Percentiles rank a stretch among this genome's conserved stretches.
phyloP scores from a whole-genome alignment of 2,888 invertebrate species.

The Lasioglossum marginatum region DNA sequence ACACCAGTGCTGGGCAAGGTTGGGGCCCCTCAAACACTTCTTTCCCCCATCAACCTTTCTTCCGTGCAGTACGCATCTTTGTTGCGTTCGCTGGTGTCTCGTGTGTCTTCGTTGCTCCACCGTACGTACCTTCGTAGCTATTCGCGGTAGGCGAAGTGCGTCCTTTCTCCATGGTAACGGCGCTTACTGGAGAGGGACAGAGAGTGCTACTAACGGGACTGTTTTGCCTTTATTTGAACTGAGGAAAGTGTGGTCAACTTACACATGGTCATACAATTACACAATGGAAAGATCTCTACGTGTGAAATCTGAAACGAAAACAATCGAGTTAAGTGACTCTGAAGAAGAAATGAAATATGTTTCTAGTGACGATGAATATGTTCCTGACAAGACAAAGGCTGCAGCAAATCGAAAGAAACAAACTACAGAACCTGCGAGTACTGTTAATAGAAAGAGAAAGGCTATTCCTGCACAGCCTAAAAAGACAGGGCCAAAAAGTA shows the following conservation, averaged over 20 bases:
- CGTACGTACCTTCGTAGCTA: background rate
- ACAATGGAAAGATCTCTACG: background rate
- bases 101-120: background rate
- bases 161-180: background rate
- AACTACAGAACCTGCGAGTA: background rate
- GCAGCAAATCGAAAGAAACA: background rate
- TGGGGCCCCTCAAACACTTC: no score
- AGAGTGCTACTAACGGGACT: background rate
- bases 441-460: slow-evolving; percentile 4
- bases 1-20: background rate
- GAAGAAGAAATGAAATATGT: slow-evolving; percentile 26
- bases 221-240: background rate
- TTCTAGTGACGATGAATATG: slow-evolving; percentile 39
- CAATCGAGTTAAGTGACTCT: slow-evolving; percentile 60
- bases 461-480: background rate
- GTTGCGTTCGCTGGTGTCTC: no score
- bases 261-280: background rate
- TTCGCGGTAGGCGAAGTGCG: background rate
- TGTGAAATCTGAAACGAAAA: slow-evolving; percentile 7
- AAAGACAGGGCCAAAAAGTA: background rate
- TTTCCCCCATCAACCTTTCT: no score
- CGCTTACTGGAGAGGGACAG: background rate
- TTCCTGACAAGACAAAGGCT: background rate
- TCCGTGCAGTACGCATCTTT: no score
- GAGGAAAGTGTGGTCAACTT: background rate